Conservation (phyloP, 2,113 vertebrate genomes). For the Hoplias malabaricus region DNA sequence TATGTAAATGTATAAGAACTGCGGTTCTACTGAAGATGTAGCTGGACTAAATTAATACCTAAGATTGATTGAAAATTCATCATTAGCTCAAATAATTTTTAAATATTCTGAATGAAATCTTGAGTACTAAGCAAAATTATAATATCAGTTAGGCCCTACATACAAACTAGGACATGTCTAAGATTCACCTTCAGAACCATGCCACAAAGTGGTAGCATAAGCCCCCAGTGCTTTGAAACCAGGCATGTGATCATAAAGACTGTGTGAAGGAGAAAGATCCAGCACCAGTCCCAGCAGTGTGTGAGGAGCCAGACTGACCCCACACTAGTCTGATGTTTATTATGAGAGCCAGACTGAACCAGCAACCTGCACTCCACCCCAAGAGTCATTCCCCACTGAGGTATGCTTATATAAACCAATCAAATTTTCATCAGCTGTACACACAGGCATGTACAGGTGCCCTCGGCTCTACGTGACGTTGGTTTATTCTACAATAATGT, state of each 20-base stretch:
- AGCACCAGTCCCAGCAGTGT: neutral
- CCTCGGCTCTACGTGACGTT: neutral
- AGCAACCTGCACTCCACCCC: neutral
- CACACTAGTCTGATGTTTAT: neutral
- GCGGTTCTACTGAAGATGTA: neutral
- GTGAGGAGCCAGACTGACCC: neutral
- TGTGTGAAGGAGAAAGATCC: neutral
- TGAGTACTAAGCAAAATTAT: too few relatives aligned
- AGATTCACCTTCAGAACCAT: too few relatives aligned
- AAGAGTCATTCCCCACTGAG: neutral
- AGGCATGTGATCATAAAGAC: neutral
- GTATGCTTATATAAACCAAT: slow-evolving; percentile 30
- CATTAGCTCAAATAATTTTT: too few relatives aligned
- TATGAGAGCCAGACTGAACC: neutral
- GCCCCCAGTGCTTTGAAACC: neutral
- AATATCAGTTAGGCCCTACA: too few relatives aligned
- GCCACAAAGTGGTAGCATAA: too few relatives aligned
- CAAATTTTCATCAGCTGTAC: slow-evolving; percentile 19
- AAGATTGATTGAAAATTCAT: too few relatives aligned
- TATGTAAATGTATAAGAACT: neutral
- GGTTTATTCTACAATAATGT: neutral
- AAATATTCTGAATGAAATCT: too few relatives aligned
- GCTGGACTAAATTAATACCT: too few relatives aligned
- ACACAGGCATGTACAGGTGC: neutral
- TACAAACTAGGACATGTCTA: too few relatives aligned